A percentile compares a stretch with the other conserved stretches of the same genome.
These are phyloP conservation scores for Acanthosepion lycidas DNA, from an alignment of 2,888 invertebrate genomes.

Conservation along the genomic window DNA sequence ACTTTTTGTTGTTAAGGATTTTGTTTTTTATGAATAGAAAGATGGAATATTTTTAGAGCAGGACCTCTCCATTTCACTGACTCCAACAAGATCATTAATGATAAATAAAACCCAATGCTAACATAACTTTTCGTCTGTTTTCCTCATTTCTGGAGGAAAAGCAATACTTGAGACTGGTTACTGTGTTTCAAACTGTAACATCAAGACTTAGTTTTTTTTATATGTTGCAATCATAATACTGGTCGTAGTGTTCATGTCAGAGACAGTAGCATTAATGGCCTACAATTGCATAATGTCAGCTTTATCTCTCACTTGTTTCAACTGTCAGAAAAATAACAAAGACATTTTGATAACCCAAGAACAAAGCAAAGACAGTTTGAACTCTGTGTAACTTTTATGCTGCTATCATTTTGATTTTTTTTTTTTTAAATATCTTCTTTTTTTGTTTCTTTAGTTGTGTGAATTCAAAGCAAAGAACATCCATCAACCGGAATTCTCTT, in stretches of 20 bases:
- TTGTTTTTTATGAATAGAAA: not conserved
- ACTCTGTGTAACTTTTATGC: not conserved
- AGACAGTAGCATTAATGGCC: not conserved
- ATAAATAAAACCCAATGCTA: not conserved
- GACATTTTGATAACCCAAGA: constrained; percentile 9
- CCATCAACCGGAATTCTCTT: not conserved
- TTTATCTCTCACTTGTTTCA: not conserved
- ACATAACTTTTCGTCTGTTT: not conserved
- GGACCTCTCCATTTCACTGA: not conserved
- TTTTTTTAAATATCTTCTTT: not conserved
- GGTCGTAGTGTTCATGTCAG: not conserved
- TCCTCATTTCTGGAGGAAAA: not conserved
- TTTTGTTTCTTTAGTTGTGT: not conserved
- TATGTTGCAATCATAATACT: not conserved
- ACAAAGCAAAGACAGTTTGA: not conserved
- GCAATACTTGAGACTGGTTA: no score
- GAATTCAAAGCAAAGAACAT: not conserved
- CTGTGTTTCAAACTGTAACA: not conserved
- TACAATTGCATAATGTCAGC: not conserved
- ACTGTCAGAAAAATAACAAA: constrained; percentile 17
- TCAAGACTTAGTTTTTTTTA: not conserved
- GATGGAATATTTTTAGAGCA: not conserved
- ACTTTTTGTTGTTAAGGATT: not conserved
- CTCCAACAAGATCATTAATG: constrained; percentile 11
- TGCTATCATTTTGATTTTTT: not conserved